A percentile compares a stretch with the other conserved stretches of the same genome.
Evolutionary conservation across 2,888 invertebrate genomes (phyloP).

Genomic region (Xestia rhomboidea): DNA sequence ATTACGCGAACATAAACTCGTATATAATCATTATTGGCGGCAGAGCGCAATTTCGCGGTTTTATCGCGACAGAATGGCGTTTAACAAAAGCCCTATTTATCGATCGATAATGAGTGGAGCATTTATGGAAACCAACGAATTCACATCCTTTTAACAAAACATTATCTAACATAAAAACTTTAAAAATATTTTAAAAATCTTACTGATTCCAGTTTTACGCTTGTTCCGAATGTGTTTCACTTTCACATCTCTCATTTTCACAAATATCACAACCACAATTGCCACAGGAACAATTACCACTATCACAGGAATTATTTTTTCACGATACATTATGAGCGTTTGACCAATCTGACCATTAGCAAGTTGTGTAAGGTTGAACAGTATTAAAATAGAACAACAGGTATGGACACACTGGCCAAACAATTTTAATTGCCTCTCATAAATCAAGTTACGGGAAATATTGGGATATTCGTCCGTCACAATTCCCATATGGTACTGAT

Average conservation of each 20-base stretch:
- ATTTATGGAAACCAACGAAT: constrained; percentile 23
- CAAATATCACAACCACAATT: constrained; percentile 45
- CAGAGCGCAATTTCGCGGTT: constrained; percentile 59
- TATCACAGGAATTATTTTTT: constrained; percentile 45
- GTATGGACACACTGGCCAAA: constrained; percentile 48
- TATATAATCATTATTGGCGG: constrained; percentile 60
- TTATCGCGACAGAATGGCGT: constrained; percentile 54
- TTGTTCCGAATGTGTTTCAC: constrained; percentile 50
- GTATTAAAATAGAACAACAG: constrained; percentile 63
- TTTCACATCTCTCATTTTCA: constrained; percentile 59
- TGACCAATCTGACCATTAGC: constrained; percentile 60
- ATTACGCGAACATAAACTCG: constrained; percentile 58
- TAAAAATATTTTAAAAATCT: constrained; percentile 35
- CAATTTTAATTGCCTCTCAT: constrained; percentile 45
- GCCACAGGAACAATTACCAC: constrained; percentile 27
- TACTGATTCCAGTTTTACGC: constrained; percentile 46
- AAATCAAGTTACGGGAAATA: constrained; percentile 49
- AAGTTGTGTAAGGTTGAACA: constrained; percentile 55
- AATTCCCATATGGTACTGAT: constrained; percentile 28
- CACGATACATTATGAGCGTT: constrained; percentile 48
- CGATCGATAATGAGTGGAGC: constrained; percentile 42
- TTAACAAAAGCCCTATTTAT: constrained; percentile 42
- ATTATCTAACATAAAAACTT: background rate
- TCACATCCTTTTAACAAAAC: constrained; percentile 6
- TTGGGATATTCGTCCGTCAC: constrained; percentile 33